phyloP scores from a whole-genome alignment of 1,140 invertebrate species.

The Sarcophaga bullata region DNA sequence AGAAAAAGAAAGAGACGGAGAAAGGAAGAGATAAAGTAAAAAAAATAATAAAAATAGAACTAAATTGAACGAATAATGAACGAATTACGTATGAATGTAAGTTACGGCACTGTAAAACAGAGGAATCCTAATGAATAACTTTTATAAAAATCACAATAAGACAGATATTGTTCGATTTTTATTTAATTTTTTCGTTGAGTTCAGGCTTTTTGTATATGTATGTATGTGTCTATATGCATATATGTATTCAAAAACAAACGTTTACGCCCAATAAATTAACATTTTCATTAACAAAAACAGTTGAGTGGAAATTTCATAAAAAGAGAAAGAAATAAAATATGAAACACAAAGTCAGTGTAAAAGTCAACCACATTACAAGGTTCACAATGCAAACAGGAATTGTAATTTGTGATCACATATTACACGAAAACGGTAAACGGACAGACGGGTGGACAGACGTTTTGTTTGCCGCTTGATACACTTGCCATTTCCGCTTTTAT shows the following conservation, averaged over 20 bases:
- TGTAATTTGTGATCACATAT: slow-evolving; percentile 4
- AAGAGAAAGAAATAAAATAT: neutral
- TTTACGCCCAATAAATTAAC: slow-evolving; percentile 12
- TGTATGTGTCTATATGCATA: too few species aligned
- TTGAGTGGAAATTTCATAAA: neutral
- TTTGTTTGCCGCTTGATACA: neutral
- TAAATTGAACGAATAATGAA: too few species aligned
- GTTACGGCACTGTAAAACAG: too few species aligned
- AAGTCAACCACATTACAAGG: slow-evolving; percentile 17
- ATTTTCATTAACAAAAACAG: slow-evolving; percentile 14
- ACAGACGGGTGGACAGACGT: neutral
- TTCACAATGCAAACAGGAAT: neutral
- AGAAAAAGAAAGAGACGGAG: neutral
- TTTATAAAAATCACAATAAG: too few species aligned
- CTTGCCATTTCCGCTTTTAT: slow-evolving; percentile 9
- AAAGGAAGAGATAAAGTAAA: too few species aligned
- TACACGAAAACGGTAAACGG: neutral
- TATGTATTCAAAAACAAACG: neutral
- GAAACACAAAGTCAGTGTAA: neutral
- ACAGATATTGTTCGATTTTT: too few species aligned
- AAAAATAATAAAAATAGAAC: too few species aligned
- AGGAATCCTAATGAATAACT: too few species aligned
- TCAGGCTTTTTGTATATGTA: too few species aligned
- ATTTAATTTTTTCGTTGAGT: too few species aligned
- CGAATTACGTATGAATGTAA: too few species aligned